Evolutionary conservation across 2,888 invertebrate genomes (phyloP), one percentile per base, ranked within the genome.

Genomic region (Cerastoderma edule): DNA sequence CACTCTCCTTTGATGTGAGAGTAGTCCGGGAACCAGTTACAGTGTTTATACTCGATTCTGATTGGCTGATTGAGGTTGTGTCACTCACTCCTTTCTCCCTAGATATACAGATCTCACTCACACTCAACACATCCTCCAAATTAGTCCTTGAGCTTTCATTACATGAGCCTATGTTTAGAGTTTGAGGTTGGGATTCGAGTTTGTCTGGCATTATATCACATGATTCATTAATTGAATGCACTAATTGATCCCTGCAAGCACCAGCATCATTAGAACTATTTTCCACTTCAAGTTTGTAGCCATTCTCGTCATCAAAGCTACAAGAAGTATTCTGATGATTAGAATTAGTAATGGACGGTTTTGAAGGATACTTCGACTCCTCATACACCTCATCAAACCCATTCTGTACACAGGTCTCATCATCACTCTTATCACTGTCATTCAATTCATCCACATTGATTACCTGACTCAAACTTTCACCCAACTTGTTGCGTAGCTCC

Each of bases 341-440:
- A 22, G 1, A 27, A 35, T 60, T 39, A 13, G 8, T 5, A 22
- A 24, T 39, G 60, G 60, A 60, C 39, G 60, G 39, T 35, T 60
- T 32, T 32, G 39, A n/a, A n/a, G n/a, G 10, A 39, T 32, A 60
- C 24, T 32, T 60, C 57, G 28, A 66, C 19, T 35, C 27, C 48
- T 86, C 87, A 19, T 85, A 63, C 57, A 80, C 83, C 44, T 75
- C 85, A 80, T 89, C 86, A 71, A 83, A 88, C 28, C 88, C 88
- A 79, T 88, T 88, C 19, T 86, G 87, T 46, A 88, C 73, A 81
- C 84, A 81, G 2, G 84, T 86, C 53, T 87, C 88, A 83, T 88
- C 87, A 82, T 89, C 88, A 77, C 85, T 87, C 22, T 78, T 72
- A 69, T 85, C 86, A 80, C 87, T 87, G 64, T 86, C 80, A 79